Conservation (phyloP, 1,140 invertebrate genomes). For the Harlomillsia oculata region DNA sequence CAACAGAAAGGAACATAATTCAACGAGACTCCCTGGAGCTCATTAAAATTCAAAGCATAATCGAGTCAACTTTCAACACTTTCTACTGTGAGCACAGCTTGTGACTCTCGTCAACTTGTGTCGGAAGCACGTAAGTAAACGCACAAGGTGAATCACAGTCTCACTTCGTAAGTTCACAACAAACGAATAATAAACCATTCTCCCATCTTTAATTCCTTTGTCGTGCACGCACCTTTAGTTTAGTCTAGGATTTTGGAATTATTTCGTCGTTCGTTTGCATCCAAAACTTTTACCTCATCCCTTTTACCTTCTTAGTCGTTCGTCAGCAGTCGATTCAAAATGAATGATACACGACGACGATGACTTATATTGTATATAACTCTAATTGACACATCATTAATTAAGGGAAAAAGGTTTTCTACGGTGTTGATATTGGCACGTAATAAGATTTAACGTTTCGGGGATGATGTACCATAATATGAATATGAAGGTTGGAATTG, state of each 20-base stretch:
- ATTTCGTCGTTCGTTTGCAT: too few relatives aligned
- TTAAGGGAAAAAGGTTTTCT: conserved; percentile 4
- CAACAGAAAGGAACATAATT: conserved; percentile 6
- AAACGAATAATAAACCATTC: neutral
- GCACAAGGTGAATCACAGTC: neutral
- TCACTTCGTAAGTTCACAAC: neutral
- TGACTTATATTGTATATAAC: conserved; percentile 9
- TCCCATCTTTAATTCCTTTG: too few relatives aligned
- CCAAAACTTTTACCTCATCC: too few relatives aligned
- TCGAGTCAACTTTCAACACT: conserved; percentile 14
- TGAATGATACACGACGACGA: neutral
- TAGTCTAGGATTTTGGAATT: too few relatives aligned
- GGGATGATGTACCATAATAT: too few relatives aligned
- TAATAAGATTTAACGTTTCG: too few relatives aligned
- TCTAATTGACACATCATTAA: conserved; percentile 17
- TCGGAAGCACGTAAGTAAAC: neutral
- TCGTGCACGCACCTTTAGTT: too few relatives aligned
- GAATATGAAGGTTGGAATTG: too few relatives aligned
- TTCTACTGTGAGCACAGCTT: neutral
- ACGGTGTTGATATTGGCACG: neutral
- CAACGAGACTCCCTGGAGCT: conserved; percentile 6
- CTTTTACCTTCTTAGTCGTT: too few relatives aligned
- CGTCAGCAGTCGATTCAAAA: neutral
- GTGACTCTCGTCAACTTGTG: neutral
- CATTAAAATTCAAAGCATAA: conserved; percentile 21